Evolutionary conservation across 2,888 invertebrate genomes (phyloP), one percentile per base, ranked within the genome.

Genomic region (Archips xylosteana): DNA sequence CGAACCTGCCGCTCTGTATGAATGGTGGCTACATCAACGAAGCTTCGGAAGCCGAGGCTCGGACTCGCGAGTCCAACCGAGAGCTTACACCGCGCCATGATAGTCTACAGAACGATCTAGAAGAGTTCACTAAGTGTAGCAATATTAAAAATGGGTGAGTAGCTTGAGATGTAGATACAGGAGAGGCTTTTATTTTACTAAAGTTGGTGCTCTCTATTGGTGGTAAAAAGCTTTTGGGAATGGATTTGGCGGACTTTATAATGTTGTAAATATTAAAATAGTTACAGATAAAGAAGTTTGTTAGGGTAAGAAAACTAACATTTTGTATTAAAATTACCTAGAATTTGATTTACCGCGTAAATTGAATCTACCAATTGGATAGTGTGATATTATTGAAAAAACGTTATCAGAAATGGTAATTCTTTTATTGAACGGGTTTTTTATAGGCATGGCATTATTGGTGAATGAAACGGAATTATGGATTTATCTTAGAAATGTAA

Each of bases 21-120:
- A 97, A 96, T 78, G 97, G 96, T 67, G 97, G 97, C 67, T 97
- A 97, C 92, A 96, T 97, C 81, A 97, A 97, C 92, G 97, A 97
- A 89, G 97, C 96, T 54, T 96, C 96, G 75, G 97, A 97, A 82
- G 92, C 92, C 1, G 93, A 92, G 78, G 89, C 90, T 47, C 85
- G 92, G 36, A 89, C 91, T 23, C 82, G 93, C 2, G 92, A 89
- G 77, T 89, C 89, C 78, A 90, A 90, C 79, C 86, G 92, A 34
- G 90, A 89, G 65, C 83, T 80, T 0, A 76, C 81, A 70, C 78
- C 85, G 59, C 78, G 77, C 42, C 67, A 75, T 13, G 86, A 87
- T n/a, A 81, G 81, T 54, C 66, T 82, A 67, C 86, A 82, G 15
- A 79, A 81, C 0, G 86, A 88, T 62, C 77, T 86, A 2, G 88